A percentile compares a stretch with the other conserved stretches of the same genome.
Evolutionary conservation across 1,140 invertebrate genomes (phyloP).

Genomic region (Musca vetustissima): DNA sequence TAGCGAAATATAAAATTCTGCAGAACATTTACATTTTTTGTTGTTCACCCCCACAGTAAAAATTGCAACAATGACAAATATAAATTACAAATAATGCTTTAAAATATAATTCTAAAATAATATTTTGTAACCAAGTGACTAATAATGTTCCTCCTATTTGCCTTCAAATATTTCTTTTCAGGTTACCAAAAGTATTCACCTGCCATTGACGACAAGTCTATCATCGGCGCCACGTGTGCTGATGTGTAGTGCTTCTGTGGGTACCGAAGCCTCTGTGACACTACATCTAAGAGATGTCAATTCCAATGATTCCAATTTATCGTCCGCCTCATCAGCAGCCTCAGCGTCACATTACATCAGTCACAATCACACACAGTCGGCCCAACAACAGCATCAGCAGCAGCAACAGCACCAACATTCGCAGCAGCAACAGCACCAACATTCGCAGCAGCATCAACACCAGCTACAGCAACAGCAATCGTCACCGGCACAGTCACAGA

Average conservation of each 20-base stretch:
- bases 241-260: constrained; percentile 64
- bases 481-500: constrained; percentile 26
- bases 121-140: background rate
- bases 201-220: constrained; percentile 57
- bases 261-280: constrained; percentile 58
- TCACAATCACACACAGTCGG: constrained; percentile 36
- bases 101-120: too few species aligned
- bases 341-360: constrained; percentile 3
- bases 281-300: constrained; percentile 61
- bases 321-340: constrained; percentile 30
- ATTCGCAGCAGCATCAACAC: constrained; percentile 29
- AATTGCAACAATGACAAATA: background rate
- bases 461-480: background rate
- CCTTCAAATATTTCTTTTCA: constrained; percentile 29
- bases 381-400: constrained; percentile 51
- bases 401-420: too few species aligned
- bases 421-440: constrained; percentile 28
- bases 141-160: background rate
- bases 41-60: background rate
- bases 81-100: too few species aligned
- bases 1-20: constrained; percentile 12
- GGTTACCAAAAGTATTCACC: constrained; percentile 56
- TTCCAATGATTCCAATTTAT: constrained; percentile 47
- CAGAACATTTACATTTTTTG: background rate
- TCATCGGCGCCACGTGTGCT: constrained; percentile 58